Percentiles rank a stretch among this genome's conserved stretches.
Evolutionary conservation across 2,888 invertebrate genomes (phyloP).

Genomic region (Ophraella communa): DNA sequence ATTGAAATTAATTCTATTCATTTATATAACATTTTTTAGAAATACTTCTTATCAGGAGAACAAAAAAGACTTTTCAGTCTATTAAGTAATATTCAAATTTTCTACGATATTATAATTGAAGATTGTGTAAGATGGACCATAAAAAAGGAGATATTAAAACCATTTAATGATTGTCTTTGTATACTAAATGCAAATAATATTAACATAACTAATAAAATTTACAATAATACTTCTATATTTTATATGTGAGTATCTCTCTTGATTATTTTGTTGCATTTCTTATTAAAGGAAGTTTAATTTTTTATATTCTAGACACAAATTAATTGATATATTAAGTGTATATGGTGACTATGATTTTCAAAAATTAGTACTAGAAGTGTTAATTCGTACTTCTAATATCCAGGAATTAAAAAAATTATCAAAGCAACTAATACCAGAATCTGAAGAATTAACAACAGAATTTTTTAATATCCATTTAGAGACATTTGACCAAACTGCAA

Average conservation of each 20-base stretch:
- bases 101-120: conserved; percentile 5
- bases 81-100: not conserved
- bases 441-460: not conserved
- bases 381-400: not conserved
- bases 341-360: conserved; percentile 16
- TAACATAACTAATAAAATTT: not conserved
- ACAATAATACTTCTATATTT: not conserved
- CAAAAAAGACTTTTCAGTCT: not conserved
- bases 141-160: conserved; percentile 5
- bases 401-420: not conserved
- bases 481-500: not conserved
- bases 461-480: not conserved
- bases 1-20: not conserved
- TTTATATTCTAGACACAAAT: not conserved
- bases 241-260: conserved; percentile 12
- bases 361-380: not conserved
- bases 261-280: too few species aligned
- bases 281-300: not conserved
- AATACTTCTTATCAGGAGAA: not conserved
- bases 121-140: conserved; percentile 11
- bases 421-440: conserved; percentile 1
- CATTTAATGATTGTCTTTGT: not conserved
- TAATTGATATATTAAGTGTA: not conserved
- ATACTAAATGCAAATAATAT: not conserved
- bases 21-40: not conserved